Conservation (phyloP, 2,888 invertebrate genomes). For the Apamea anceps region DNA sequence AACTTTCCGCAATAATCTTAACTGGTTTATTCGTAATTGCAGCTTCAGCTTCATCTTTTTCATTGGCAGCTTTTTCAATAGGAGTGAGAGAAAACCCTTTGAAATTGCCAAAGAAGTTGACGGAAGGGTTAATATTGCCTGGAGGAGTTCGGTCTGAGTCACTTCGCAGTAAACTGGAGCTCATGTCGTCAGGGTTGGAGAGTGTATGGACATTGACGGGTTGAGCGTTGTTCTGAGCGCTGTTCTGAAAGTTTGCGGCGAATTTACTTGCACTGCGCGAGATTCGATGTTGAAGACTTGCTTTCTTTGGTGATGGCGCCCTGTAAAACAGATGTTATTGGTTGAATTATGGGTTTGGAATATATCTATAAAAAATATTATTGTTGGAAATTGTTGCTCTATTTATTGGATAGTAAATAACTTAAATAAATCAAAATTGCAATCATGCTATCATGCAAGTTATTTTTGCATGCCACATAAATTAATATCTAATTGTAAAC, state of each 20-base stretch:
- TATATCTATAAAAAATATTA: not conserved
- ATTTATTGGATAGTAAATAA: not conserved
- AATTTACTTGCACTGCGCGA: slow-evolving; percentile 87
- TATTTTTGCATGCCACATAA: slow-evolving; percentile 7
- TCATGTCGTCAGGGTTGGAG: slow-evolving; percentile 92
- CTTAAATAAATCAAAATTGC: not conserved
- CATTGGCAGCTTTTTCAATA: slow-evolving; percentile 83
- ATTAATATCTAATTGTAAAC: not conserved
- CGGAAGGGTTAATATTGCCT: slow-evolving; percentile 85
- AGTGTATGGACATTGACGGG: slow-evolving; percentile 88
- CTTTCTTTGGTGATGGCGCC: slow-evolving; percentile 86
- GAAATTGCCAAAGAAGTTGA: slow-evolving; percentile 95
- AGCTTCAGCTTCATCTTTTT: slow-evolving; percentile 57
- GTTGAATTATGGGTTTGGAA: slow-evolving; percentile 3
- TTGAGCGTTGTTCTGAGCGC: slow-evolving; percentile 79
- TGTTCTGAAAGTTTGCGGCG: slow-evolving; percentile 86
- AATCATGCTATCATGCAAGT: slow-evolving; percentile 33
- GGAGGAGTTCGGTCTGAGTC: slow-evolving; percentile 88
- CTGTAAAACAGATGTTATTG: slow-evolving; percentile 69
- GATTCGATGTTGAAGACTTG: slow-evolving; percentile 84
- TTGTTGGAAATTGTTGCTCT: not conserved
- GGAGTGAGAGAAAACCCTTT: slow-evolving; percentile 95
- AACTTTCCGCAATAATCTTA: slow-evolving; percentile 62
- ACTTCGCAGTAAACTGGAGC: slow-evolving; percentile 92
- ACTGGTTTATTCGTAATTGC: slow-evolving; percentile 60